phyloP scores from a whole-genome alignment of 2,113 vertebrate genomes.

The Ammodytes dubius region DNA sequence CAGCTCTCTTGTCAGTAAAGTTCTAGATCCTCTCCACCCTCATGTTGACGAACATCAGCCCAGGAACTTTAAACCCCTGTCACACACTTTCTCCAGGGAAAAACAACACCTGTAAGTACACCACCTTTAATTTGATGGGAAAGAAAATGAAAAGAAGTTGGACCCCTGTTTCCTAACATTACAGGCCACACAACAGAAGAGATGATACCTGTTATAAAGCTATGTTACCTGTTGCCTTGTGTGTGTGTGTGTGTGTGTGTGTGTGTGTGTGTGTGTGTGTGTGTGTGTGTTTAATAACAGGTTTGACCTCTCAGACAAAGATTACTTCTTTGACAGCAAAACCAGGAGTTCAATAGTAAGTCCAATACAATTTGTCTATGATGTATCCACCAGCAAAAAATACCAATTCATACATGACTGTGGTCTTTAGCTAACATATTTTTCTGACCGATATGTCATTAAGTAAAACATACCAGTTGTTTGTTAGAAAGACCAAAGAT shows the following conservation, averaged over 20 bases:
- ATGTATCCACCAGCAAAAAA: not conserved
- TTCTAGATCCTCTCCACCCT: conserved; percentile 93
- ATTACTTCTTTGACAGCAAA: conserved; percentile 97
- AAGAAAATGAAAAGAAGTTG: not conserved
- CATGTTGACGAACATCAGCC: conserved; percentile 90
- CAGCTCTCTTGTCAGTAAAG: conserved; percentile 89
- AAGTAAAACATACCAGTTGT: not conserved
- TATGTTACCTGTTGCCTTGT: not conserved
- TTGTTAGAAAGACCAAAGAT: not conserved
- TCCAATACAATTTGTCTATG: conserved; percentile 50
- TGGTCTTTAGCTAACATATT: not conserved
- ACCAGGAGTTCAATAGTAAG: conserved; percentile 98
- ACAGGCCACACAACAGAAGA: not conserved
- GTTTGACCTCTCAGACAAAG: conserved; percentile 97
- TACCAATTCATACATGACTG: not conserved
- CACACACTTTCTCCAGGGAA: conserved; percentile 96
- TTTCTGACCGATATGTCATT: not conserved
- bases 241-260: not conserved
- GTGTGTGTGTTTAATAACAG: conserved; percentile 79
- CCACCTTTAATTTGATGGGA: not conserved
- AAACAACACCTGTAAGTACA: conserved; percentile 95
- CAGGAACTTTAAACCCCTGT: conserved; percentile 91
- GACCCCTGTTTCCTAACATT: not conserved
- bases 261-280: not conserved
- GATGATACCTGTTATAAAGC: not conserved